Conservation (phyloP, 2,888 invertebrate genomes). For the Aradus depressus region DNA sequence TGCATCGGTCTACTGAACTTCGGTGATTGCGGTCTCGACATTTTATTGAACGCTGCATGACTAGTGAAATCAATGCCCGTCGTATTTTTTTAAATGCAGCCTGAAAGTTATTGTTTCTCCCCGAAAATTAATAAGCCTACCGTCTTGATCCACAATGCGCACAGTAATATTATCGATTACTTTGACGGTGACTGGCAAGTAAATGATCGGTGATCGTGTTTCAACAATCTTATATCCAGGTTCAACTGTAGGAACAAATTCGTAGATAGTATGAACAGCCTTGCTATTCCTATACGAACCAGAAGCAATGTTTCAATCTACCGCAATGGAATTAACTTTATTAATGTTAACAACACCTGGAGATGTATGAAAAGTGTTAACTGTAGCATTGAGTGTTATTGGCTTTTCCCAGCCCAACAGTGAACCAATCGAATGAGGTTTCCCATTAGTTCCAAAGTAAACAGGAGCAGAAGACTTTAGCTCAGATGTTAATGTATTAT, state of each 20-base stretch:
- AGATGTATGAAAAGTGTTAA: too few relatives aligned
- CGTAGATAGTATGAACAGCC: constrained; percentile 31
- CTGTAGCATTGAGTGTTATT: too few relatives aligned
- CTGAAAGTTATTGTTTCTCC: constrained; percentile 24
- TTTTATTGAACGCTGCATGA: too few relatives aligned
- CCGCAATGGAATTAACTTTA: constrained; percentile 31
- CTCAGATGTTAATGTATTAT: too few relatives aligned
- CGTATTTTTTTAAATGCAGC: constrained; percentile 29
- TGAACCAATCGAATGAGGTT: too few relatives aligned
- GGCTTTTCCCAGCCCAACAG: too few relatives aligned
- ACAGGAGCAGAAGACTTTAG: too few relatives aligned
- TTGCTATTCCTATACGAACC: constrained; percentile 33
- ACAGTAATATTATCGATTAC: constrained; percentile 8
- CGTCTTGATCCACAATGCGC: constrained; percentile 17
- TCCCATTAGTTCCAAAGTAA: too few relatives aligned
- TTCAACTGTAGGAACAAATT: constrained; percentile 14
- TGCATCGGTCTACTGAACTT: background rate
- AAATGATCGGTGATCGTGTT: constrained; percentile 9
- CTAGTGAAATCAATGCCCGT: constrained; percentile 14
- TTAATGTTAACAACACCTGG: constrained; percentile 34
- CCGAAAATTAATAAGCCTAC: constrained; percentile 10
- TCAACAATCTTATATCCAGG: constrained; percentile 16
- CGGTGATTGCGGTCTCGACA: too few relatives aligned
- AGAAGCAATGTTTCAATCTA: constrained; percentile 33
- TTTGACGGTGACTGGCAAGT: constrained; percentile 6